Evolutionary conservation across 2,113 vertebrate species (phyloP).

Genomic region (Phalacrocorax aristotelis): DNA sequence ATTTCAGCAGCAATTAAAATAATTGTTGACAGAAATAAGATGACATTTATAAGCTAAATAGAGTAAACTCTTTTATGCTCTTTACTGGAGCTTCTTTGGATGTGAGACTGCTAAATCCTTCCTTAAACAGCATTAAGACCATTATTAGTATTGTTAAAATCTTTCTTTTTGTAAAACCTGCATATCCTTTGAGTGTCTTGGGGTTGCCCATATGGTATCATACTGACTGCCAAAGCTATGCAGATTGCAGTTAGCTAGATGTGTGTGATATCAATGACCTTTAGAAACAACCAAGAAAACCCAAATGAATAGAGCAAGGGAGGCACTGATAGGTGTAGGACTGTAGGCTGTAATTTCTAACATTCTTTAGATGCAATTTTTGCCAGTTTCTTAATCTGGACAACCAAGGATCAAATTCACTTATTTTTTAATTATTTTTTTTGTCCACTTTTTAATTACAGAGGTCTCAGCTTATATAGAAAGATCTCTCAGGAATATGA

Average conservation of each 20-base stretch:
- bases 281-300: not conserved
- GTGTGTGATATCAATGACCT: not conserved
- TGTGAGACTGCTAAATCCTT: not conserved
- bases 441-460: not conserved
- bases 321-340: not conserved
- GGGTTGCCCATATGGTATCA: not conserved
- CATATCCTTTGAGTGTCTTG: not conserved
- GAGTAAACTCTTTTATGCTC: not conserved
- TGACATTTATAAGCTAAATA: not conserved
- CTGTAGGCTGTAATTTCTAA: not conserved
- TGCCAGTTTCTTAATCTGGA: not conserved
- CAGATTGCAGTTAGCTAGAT: not conserved
- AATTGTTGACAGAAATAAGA: not conserved
- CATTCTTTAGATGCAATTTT: not conserved
- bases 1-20: constrained; percentile 38
- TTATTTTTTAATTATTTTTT: not conserved
- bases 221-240: not conserved
- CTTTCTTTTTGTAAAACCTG: not conserved
- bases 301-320: not conserved
- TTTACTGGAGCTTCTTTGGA: not conserved
- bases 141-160: not conserved
- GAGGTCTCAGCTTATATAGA: fast-evolving
- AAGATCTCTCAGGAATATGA: not conserved
- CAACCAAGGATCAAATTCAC: not conserved
- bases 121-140: not conserved